These are phyloP conservation scores for Actias luna DNA, from an alignment of 2,888 invertebrate genomes.

Conservation along the genomic window DNA sequence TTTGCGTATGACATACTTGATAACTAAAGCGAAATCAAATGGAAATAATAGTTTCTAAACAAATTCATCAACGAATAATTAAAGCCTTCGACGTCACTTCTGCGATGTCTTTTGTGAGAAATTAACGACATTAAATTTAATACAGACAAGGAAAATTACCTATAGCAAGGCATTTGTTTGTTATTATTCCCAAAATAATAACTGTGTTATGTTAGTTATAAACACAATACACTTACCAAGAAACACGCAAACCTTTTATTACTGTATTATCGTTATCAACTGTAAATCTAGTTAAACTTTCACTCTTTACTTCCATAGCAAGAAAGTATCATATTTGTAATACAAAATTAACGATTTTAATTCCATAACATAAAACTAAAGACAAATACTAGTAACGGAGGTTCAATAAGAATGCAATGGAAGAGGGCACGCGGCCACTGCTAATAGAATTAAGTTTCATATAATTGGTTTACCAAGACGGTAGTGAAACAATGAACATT, in stretches of 20 bases:
- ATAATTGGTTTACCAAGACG: conserved; percentile 61
- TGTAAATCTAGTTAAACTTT: conserved; percentile 38
- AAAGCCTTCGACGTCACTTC: conserved; percentile 46
- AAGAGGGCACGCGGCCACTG: conserved; percentile 34
- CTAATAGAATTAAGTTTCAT: conserved; percentile 62
- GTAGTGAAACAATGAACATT: not conserved
- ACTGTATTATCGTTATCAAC: conserved; percentile 27
- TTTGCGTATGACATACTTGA: conserved; percentile 53
- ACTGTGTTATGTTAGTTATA: conserved; percentile 1
- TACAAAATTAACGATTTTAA: not conserved
- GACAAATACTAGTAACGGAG: conserved; percentile 17
- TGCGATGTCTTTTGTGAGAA: conserved; percentile 41
- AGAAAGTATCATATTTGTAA: conserved; percentile 17
- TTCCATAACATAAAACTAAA: not conserved
- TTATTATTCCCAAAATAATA: not conserved
- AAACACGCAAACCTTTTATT: conserved; percentile 39
- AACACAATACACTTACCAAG: conserved; percentile 44
- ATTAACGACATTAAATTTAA: conserved; percentile 27
- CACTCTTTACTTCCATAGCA: conserved; percentile 40
- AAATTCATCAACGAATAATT: conserved; percentile 51
- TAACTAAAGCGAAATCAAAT: conserved; percentile 53
- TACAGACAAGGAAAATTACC: conserved; percentile 1
- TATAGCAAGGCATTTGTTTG: not conserved
- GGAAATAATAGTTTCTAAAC: conserved; percentile 48
- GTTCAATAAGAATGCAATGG: conserved; percentile 35